A percentile compares a stretch with the other conserved stretches of the same genome.
Evolutionary conservation across 2,113 vertebrate genomes (phyloP).

Genomic region (Hemiprocne comata): DNA sequence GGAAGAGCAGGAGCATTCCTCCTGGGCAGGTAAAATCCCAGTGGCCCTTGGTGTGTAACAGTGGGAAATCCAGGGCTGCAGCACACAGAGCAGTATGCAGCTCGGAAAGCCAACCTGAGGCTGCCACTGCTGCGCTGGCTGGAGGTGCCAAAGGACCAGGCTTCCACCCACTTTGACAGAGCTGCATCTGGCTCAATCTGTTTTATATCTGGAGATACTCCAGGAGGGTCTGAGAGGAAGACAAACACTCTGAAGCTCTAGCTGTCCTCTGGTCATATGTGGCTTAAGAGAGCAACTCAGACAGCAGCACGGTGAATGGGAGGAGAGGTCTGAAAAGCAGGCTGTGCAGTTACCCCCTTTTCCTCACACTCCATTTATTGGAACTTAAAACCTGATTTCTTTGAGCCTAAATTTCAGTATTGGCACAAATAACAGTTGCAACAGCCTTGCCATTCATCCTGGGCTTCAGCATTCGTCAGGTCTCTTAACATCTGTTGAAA

Average conservation of each 20-base stretch:
- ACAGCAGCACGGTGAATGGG: background rate
- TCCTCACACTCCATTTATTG: background rate
- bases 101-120: background rate
- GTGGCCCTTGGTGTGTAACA: background rate
- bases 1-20: background rate
- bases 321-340: background rate
- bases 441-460: background rate
- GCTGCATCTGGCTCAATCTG: background rate
- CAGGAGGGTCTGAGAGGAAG: background rate
- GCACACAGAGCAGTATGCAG: accelerated
- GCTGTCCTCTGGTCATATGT: background rate
- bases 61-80: accelerated
- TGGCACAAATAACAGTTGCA: slow-evolving; percentile 10
- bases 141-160: background rate
- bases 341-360: background rate
- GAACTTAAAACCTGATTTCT: background rate
- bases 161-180: background rate
- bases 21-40: background rate
- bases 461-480: background rate
- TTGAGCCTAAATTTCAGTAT: background rate
- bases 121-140: background rate
- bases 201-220: background rate
- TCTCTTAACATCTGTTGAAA: background rate
- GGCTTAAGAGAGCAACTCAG: background rate
- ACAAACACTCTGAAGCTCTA: background rate